phyloP scores from a whole-genome alignment of 2,797 vertebrate genomes.

The Poecile montanus region DNA sequence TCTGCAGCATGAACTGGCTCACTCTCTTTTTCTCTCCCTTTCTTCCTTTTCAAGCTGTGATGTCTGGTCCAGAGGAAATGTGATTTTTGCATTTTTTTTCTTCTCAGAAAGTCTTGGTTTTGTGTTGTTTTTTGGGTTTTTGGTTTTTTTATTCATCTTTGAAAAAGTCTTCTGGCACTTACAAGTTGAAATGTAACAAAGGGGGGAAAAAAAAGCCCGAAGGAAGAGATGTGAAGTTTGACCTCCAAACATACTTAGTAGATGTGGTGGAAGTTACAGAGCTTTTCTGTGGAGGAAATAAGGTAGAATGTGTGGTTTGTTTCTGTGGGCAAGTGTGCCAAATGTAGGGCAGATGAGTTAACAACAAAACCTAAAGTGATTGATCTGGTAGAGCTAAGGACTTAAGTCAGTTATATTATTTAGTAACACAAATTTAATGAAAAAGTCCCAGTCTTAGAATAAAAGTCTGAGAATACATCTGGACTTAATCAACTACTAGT shows the following conservation, averaged over 20 bases:
- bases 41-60: not conserved
- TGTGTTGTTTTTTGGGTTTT: not conserved
- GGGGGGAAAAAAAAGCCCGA: not conserved
- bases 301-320: not conserved
- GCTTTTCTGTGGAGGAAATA: not conserved
- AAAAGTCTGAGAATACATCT: not conserved
- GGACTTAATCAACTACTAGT: not conserved
- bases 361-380: not conserved
- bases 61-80: not conserved
- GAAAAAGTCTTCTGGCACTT: not conserved
- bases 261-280: not conserved
- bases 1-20: not conserved
- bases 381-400: not conserved
- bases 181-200: not conserved
- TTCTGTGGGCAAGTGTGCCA: not conserved
- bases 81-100: not conserved
- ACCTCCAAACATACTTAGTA: not conserved
- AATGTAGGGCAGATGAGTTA: not conserved
- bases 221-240: constrained; percentile 15
- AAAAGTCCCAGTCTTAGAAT: not conserved
- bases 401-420: not conserved
- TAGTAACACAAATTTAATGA: not conserved
- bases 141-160: not conserved
- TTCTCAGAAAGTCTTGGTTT: not conserved
- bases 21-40: not conserved